Base-by-base conservation (phyloP, 2,113 vertebrate genomes). In the Periophthalmodon schlosseri region DNA sequence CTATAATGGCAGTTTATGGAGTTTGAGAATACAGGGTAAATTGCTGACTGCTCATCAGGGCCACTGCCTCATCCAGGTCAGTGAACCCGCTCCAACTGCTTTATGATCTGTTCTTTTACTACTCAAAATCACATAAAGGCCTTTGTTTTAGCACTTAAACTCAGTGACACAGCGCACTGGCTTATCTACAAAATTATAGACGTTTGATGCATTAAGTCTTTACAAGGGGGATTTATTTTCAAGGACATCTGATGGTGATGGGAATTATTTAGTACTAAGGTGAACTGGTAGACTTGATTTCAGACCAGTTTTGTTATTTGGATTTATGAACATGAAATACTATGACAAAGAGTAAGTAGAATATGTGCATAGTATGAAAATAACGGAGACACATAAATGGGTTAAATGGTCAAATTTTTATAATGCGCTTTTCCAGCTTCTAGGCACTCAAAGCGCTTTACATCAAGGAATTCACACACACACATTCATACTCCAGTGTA, bases 31-130 rank as follows among this genome's bases (percentile, higher is more conserved):
- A 84, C 80, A 71, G 63, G 78, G 70, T 85, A 87, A 89, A 86
- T 80, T 7, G 68, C 83, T 89, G 87, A 87, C 81, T 67, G 84
- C 72, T 87, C 75, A 70, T 57, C 61, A 60, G 73, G 33, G 72
- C 33, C 63, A 73, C 33, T 72, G 2, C 73, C 24, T 83, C 89
- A 84, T 73, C 21, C 5, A 76, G 91, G 91, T 89, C 91, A 79
- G 12, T 70, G 89, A 90, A 91, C 91, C 76, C 57, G 57, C 54
- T 28, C 23, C 52, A 49, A 75, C 39, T 58, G 44, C 75, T 86
- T 89, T 88, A 90, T 71, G 72, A 72, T 68, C 63, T 82, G 28
- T 24, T n/a, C 54, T 81, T 89, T 88, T 87, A 89, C 72, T 80
- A 54, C 57, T 79, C 20, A 70, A 79, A 82, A 81, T 72, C 50